Base-by-base conservation (phyloP, 2,888 invertebrate genomes). In the Zygaena filipendulae region DNA sequence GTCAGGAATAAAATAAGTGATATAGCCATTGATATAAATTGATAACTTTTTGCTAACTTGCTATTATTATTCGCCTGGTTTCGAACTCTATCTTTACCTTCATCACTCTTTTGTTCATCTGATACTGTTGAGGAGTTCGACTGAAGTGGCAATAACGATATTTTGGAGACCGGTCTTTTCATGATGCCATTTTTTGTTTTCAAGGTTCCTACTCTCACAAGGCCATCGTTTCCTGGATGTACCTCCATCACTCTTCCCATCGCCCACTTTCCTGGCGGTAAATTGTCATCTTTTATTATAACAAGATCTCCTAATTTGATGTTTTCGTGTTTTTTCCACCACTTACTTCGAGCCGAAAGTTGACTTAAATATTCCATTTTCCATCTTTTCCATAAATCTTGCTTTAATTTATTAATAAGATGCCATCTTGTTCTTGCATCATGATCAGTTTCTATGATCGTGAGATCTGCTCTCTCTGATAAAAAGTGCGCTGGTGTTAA, bases 401-500 rank as follows among this genome's bases (percentile, higher is more conserved):
- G 11, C 11, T 13, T 14, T 21, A 36, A 24, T 13, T 31, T 30
- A 10, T 21, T 13, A n/a, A 27, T 29, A 7, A 36, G 18, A 6
- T 29, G 21, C 36, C 36, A 36, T n/a, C 33, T 28, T 9, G 33
- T 36, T 10, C 31, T 20, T 5, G 13, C 18, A 18, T 37, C 35
- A 14, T 22, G 27, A 23, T 33, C 29, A 3, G 37, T 38, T 11
- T 38, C 29, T 5, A 30, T 21, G 4, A 33, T 10, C 2, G 30
- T 30, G 3, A 28, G 13, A 10, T 11, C 11, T 11, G 35, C 25
- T 4, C 33, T 22, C n/a, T 29, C 25, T 4, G 27, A 11, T 11
- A 36, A 19, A 16, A 33, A 36, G 19, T 33, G 33, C 1, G 30
- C 22, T 29, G 36, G 36, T n/a, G 30, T 36, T 2, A 36, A 23